Evolutionary conservation across 2,113 vertebrate species (phyloP), one percentile per base, ranked within the genome.

Genomic region (Nibea albiflora): DNA sequence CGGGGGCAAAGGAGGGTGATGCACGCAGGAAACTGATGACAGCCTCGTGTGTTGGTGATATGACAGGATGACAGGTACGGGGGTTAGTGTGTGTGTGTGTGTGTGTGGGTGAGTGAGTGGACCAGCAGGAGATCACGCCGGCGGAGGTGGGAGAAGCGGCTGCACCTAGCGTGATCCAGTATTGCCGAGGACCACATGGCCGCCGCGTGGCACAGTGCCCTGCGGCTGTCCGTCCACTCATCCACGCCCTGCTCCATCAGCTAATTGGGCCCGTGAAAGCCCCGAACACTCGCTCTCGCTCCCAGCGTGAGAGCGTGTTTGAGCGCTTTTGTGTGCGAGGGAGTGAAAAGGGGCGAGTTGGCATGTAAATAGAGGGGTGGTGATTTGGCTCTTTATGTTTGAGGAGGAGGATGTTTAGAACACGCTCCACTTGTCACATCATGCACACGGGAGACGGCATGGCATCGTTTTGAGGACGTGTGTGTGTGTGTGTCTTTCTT

Each of bases 261-360:
- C 87, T 93, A 94, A 94, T 91, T 91, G 89, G 83, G 44, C 76
- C 61, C 2, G 73, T 78, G 76, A 83, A 74, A 78, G 62, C 47
- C 53, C 56, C 16, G 53, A 75, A 72, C 47, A 73, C 47, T 9
- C n/a, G n/a, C 74, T 44, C 28, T 49, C 58, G 70, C 83, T 73
- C 69, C 31, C 26, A 0, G 56, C 69, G 31, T 54, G 73, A 73
- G 65, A 54, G 76, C 64, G 26, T 58, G 26, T 65, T 22, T 75
- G 62, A 54, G 67, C 72, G 60, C 69, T 26, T 64, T 11, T 60
- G 31, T 22, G 57, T 74, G 72, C 24, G 72, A 24, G 52, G 42
- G 47, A 62, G 50, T 11, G 14, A n/a, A 22, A 35, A 26, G 24
- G 14, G 60, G 20, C 11, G 46, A 73, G 15, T 26, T 1, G 42